A percentile compares a stretch with the other conserved stretches of the same genome.
These are phyloP conservation scores for Macropodus opercularis DNA, from an alignment of 2,797 vertebrate species.

Conservation along the genomic window DNA sequence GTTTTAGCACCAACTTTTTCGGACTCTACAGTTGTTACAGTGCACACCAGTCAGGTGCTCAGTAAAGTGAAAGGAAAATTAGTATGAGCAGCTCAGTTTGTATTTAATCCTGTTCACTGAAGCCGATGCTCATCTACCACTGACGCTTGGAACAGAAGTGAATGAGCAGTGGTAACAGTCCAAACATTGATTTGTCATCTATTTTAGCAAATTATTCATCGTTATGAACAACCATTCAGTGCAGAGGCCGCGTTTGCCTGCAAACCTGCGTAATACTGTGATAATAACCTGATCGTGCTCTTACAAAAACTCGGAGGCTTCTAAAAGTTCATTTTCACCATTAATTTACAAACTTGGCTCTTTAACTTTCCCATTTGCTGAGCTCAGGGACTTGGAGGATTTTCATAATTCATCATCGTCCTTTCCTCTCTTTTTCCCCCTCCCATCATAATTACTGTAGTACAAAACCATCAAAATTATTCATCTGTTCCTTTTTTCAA, in stretches of 20 bases:
- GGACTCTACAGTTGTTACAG: no score
- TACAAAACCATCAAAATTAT: slow-evolving; percentile 74
- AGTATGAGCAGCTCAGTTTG: no score
- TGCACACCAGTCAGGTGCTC: no score
- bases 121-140: no score
- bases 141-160: no score
- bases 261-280: neutral
- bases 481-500: slow-evolving; percentile 64
- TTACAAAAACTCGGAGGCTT: slow-evolving; percentile 17
- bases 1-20: no score
- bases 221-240: no score
- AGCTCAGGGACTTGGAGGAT: slow-evolving; percentile 57
- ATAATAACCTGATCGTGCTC: neutral
- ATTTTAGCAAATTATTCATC: no score
- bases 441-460: slow-evolving; percentile 58
- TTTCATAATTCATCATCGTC: slow-evolving; percentile 63
- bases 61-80: no score
- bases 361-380: slow-evolving; percentile 60
- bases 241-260: neutral
- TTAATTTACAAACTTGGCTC: slow-evolving; percentile 50
- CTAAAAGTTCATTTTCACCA: slow-evolving; percentile 29
- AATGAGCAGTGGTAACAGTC: no score
- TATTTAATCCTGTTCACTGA: no score
- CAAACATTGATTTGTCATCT: neutral
- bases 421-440: slow-evolving; percentile 14